These are phyloP conservation scores for Coregonus sp. DNA, from an alignment of 2,797 vertebrate species.

Conservation along the genomic window DNA sequence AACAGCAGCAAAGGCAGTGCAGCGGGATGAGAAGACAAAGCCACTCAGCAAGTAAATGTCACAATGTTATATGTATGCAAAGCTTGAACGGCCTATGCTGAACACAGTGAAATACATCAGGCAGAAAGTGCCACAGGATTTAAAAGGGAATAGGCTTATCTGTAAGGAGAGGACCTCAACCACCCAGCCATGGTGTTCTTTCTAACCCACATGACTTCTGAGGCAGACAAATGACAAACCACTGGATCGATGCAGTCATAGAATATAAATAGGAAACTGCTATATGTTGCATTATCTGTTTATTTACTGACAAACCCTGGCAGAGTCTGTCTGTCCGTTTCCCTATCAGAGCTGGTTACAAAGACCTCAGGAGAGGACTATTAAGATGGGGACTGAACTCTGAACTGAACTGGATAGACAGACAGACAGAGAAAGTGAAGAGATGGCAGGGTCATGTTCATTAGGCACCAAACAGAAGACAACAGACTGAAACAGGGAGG, in stretches of 20 bases:
- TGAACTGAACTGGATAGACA: not conserved
- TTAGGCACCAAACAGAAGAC: too few relatives aligned
- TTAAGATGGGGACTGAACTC: not conserved
- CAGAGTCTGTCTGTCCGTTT: not conserved
- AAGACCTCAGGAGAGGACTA: not conserved
- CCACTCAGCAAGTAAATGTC: conserved; percentile 50
- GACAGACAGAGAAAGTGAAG: too few relatives aligned
- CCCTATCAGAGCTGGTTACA: not conserved
- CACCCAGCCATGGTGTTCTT: not conserved
- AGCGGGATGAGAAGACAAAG: conserved; percentile 26
- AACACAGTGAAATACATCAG: conserved; percentile 34
- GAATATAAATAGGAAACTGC: conserved; percentile 14
- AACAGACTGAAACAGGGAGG: too few relatives aligned
- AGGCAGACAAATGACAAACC: conserved; percentile 2
- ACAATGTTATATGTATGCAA: conserved; percentile 17
- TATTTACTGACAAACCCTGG: not conserved
- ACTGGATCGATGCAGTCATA: conserved; percentile 15
- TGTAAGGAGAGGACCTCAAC: conserved; percentile 17
- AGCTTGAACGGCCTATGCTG: conserved; percentile 26
- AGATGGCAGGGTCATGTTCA: not conserved
- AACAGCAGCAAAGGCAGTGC: conserved; percentile 32
- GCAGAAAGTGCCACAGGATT: conserved; percentile 35
- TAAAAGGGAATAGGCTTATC: conserved; percentile 39
- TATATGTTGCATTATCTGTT: conserved; percentile 14
- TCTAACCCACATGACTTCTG: not conserved